These are phyloP conservation scores for Dendrocopos noguchii DNA, from an alignment of 2,113 vertebrate species.

Conservation along the genomic window DNA sequence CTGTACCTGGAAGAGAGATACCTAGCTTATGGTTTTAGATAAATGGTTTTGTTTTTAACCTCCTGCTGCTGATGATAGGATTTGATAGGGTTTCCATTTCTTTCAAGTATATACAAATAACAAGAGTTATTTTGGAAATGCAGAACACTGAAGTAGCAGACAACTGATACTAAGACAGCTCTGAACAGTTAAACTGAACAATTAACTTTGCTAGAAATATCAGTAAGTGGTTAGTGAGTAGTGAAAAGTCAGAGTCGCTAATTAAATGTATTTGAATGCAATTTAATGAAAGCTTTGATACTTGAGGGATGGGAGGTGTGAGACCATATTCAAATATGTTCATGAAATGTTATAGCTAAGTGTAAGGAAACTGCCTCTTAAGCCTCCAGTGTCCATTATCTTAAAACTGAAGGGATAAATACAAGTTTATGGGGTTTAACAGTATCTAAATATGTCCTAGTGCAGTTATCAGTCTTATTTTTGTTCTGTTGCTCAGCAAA, in stretches of 20 bases:
- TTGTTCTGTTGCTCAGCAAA: not conserved
- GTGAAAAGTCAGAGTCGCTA: not conserved
- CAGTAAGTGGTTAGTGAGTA: not conserved
- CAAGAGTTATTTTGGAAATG: not conserved
- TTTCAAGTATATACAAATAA: not conserved
- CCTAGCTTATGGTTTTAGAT: not conserved
- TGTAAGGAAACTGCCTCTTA: not conserved
- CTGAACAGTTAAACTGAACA: not conserved
- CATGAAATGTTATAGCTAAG: not conserved
- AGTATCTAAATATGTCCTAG: not conserved
- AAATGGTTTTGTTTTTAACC: not conserved
- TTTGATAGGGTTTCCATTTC: not conserved
- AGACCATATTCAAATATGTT: not conserved
- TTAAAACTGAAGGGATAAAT: not conserved
- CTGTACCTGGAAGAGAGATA: not conserved
- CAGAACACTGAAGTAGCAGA: not conserved
- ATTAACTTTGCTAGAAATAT: not conserved
- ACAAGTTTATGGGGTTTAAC: not conserved
- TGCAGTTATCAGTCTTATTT: not conserved
- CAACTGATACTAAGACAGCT: not conserved
- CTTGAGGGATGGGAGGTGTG: not conserved
- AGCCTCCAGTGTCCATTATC: not conserved
- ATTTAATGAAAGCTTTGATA: not conserved
- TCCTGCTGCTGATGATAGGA: not conserved
- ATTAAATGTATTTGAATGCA: not conserved